Evolutionary conservation across 2,888 invertebrate species (phyloP).

Genomic region (Digitonthophagus gazella): DNA sequence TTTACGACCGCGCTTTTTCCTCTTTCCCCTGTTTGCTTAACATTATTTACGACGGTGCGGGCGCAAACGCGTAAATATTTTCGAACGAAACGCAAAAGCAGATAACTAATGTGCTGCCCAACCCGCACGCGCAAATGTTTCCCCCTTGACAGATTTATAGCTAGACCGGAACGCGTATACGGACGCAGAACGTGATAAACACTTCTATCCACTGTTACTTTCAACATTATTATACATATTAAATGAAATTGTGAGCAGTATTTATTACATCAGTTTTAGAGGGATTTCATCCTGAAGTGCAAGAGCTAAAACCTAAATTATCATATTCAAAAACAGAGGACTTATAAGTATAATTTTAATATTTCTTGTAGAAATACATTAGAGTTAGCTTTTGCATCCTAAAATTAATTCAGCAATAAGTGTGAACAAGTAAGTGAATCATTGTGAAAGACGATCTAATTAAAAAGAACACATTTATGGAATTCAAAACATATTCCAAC

Average conservation of each 20-base stretch:
- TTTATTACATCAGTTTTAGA: too few species aligned
- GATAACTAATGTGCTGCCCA: neutral
- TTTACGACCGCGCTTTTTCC: neutral
- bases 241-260: neutral
- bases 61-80: neutral
- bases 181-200: neutral
- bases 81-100: neutral
- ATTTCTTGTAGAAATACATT: too few species aligned
- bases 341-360: too few species aligned
- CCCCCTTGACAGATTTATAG: neutral
- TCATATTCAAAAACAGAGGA: too few species aligned
- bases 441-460: too few species aligned
- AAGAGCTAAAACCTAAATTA: too few species aligned
- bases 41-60: neutral
- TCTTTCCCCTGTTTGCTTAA: neutral
- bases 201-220: neutral
- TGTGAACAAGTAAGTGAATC: too few species aligned
- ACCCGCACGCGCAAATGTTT: neutral
- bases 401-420: too few species aligned
- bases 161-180: neutral
- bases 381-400: too few species aligned
- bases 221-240: neutral
- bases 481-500: too few species aligned
- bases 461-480: too few species aligned
- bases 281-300: too few species aligned